phyloP scores from a whole-genome alignment of 2,888 invertebrate genomes.

The Aphidoletes aphidimyza region DNA sequence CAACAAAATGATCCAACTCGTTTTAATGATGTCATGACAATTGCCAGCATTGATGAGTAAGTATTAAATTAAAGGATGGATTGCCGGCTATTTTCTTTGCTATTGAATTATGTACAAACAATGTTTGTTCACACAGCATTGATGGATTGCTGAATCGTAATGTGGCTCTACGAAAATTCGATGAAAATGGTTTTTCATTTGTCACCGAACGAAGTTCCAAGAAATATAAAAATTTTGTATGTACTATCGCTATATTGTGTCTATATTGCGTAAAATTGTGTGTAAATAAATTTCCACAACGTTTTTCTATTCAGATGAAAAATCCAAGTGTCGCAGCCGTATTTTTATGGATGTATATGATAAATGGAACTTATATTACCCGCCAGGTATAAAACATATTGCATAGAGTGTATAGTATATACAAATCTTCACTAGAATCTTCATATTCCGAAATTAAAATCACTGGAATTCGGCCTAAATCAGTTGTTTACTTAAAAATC shows the following conservation, averaged over 20 bases:
- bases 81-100: neutral
- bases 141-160: conserved; percentile 54
- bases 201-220: conserved; percentile 66
- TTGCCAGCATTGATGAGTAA: neutral
- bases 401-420: neutral
- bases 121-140: conserved; percentile 53
- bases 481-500: too few relatives aligned
- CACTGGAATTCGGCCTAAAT: too few relatives aligned
- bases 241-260: conserved; percentile 58
- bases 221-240: conserved; percentile 67
- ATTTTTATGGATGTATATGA: conserved; percentile 65
- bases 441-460: too few relatives aligned
- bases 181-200: conserved; percentile 67
- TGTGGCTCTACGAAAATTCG: conserved; percentile 65
- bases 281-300: conserved; percentile 54
- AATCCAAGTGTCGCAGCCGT: conserved; percentile 66
- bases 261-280: conserved; percentile 57
- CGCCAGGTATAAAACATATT: neutral
- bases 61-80: too few relatives aligned
- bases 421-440: too few relatives aligned
- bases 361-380: conserved; percentile 57
- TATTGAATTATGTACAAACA: neutral
- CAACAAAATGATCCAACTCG: neutral
- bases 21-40: neutral
- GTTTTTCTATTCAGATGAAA: conserved; percentile 63